Evolutionary conservation across 2,888 invertebrate species (phyloP), one percentile per base, ranked within the genome.

Genomic region (Heliconius ethilla): DNA sequence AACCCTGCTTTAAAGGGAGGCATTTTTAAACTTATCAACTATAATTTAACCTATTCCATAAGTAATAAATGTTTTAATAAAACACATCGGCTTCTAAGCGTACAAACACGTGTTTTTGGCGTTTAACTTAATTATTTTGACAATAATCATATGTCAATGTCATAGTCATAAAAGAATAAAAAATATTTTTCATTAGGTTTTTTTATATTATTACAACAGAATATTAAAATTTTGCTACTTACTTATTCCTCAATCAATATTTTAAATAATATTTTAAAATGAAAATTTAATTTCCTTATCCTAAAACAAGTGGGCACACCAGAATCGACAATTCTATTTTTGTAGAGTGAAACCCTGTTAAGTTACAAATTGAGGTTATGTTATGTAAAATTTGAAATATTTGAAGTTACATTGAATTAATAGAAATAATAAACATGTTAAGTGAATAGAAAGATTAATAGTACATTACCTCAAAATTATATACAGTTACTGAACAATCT

Each of bases 1-100:
- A 93, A 86, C 72, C 93, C 94, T 76, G 85, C 84, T 84, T 85
- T 89, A 83, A 89, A 92, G 29, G 94, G 94, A 66, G 94, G 94
- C 93, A 94, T 94, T 86, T 85, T 90, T 67, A 59, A 55, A 62
- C 51, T 51, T 74, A 40, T 37, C 15, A 45, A 69, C 7, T 75
- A 66, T 40, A 33, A 55, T 51, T 33, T 33, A 70, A 62, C 66
- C 55, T 37, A 75, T 27, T 18, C 62, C 27, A 40, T 45, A 62
- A 22, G 63, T 11, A 74, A 63, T 45, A 63, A 22, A 37, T 59
- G 4, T 13, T 40, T 40, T 25, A 69, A 9, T 27, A 55, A 29
- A 77, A 72, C 67, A 74, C 73, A 74, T 67, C 59, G 51, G 40
- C 40, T 18, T 75, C 29, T 9, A 75, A 11, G 29, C n/a, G 7